Conservation (phyloP, 92 coral and sea anemone genomes). For the Zoanthus gigantus region DNA sequence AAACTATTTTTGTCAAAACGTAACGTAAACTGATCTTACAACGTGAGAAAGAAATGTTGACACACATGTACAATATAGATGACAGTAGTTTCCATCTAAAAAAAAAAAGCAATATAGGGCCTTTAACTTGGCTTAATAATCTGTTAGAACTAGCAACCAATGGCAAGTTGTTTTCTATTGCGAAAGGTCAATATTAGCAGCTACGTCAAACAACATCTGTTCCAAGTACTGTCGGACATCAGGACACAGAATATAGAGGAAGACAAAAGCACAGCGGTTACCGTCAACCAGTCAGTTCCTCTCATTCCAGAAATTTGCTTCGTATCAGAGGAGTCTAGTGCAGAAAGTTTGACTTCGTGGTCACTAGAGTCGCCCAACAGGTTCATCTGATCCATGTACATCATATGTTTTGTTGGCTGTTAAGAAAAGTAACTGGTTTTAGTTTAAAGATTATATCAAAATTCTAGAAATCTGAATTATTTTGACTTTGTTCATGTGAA, state of each 20-base stretch:
- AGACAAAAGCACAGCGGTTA: background rate
- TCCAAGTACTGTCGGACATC: constrained; percentile 15
- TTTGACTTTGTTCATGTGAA: too few species aligned
- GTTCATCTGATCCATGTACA: constrained; percentile 89
- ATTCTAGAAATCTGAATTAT: too few species aligned
- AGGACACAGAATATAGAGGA: background rate
- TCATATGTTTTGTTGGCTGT: constrained; percentile 79
- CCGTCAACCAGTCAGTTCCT: constrained; percentile 58
- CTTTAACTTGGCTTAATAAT: background rate
- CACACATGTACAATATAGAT: too few species aligned
- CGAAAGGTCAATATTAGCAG: constrained; percentile 39
- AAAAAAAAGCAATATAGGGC: background rate
- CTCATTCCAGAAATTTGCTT: constrained; percentile 88
- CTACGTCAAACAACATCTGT: constrained; percentile 38
- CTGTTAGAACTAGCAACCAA: too few species aligned
- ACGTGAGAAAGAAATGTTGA: too few species aligned
- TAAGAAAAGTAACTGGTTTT: background rate
- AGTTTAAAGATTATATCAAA: background rate
- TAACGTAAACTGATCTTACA: too few species aligned
- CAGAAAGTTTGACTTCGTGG: constrained; percentile 91
- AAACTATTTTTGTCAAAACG: too few species aligned
- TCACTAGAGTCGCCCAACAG: constrained; percentile 88
- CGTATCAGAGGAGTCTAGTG: constrained; percentile 87
- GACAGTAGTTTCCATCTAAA: too few species aligned
- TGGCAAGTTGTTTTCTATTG: background rate